Evolutionary conservation across 2,888 invertebrate genomes (phyloP), one percentile per base, ranked within the genome.

Genomic region (Cylloceria caligata): DNA sequence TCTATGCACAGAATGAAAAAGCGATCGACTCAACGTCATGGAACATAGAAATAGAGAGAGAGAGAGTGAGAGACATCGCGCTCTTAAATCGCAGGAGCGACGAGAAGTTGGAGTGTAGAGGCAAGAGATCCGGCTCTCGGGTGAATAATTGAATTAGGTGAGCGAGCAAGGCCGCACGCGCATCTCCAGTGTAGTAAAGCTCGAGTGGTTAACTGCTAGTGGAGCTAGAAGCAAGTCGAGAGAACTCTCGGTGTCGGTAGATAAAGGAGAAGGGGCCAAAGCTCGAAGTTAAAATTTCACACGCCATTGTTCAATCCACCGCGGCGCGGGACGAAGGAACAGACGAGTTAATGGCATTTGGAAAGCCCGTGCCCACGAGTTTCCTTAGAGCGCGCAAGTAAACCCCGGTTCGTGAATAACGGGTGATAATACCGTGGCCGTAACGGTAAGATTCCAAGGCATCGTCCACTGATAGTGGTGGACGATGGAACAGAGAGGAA

Each of bases 221-320:
- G 39, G 36, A 47, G 34, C 30, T 45, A 60, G 34, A 47, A 72
- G 71, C 52, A 42, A 30, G 64, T 47, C 42, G 42, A 76, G 82
- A 75, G 68, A 68, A 55, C 57, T 55, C 52, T 75, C 69, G 34
- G 39, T 42, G 55, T n/a, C 42, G 47, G 49, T 64, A n/a, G 24
- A 39, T 69, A 49, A 21, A 65, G 62, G 65, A 71, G 52, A 60
- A 72, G 19, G 80, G 80, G 49, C 72, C 60, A 45, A 75, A 88
- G 89, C 90, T 91, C 89, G 89, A 89, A 91, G 91, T 91, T 91
- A 91, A 91, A 92, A 91, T 92, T 92, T 92, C 91, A 91, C 91
- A 90, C 90, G 90, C 91, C 91, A 92, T 91, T 91, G 92, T 92
- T 92, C 90, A 89, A 91, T 91, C 88, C 52, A 47, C 49, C 24